Conservation (phyloP, 2,888 invertebrate species). For the Julus scanicus region DNA sequence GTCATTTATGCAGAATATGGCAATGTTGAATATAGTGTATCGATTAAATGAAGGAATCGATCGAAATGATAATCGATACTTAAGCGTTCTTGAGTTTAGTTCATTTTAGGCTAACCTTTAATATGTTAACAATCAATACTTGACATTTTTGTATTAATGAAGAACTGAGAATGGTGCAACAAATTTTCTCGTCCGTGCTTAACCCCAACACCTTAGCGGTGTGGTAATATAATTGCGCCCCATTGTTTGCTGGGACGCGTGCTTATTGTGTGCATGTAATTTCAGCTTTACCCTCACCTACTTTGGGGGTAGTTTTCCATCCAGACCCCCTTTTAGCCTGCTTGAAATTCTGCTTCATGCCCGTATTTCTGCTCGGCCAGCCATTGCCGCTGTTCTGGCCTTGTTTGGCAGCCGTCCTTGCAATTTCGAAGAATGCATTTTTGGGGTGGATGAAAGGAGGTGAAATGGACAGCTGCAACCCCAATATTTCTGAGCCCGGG, state of each 20-base stretch:
- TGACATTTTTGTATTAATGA: not conserved
- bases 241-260: slow-evolving; percentile 9
- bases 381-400: not conserved
- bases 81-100: no score
- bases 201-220: slow-evolving; percentile 6
- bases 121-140: not conserved
- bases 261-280: not conserved
- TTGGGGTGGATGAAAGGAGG: slow-evolving; percentile 18
- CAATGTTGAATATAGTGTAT: no score
- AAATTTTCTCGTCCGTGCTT: not conserved
- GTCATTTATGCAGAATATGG: no score
- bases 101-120: no score
- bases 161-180: not conserved
- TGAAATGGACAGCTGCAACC: slow-evolving; percentile 10
- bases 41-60: no score
- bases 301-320: not conserved
- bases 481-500: not conserved
- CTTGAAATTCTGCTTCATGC: not conserved
- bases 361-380: not conserved
- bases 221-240: not conserved
- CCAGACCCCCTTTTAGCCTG: not conserved
- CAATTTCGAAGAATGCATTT: slow-evolving; percentile 10
- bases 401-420: slow-evolving; percentile 33
- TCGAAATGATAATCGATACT: no score
- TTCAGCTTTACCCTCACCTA: not conserved